These are phyloP conservation scores for Hydrochoerus hydrochaeris DNA, from an alignment of 2,113 vertebrate genomes.

Conservation along the genomic window DNA sequence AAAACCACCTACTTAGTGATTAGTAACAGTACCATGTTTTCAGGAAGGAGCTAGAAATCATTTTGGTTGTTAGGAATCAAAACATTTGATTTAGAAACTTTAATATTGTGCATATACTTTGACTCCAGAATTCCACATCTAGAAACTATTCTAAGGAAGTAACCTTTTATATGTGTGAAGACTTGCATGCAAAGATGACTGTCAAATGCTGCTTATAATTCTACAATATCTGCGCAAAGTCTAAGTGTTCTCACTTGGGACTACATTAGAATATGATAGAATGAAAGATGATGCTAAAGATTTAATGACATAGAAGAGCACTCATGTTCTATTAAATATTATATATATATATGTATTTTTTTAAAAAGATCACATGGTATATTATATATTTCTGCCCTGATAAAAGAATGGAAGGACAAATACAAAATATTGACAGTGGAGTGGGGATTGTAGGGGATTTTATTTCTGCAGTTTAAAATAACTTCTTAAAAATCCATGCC, in stretches of 20 bases:
- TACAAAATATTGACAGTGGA: background rate
- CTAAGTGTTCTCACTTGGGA: background rate
- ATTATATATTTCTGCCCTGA: background rate
- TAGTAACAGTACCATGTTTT: background rate
- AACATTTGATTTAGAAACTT: background rate
- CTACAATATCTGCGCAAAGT: background rate
- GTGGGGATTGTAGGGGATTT: background rate
- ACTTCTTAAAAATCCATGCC: background rate
- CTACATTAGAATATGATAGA: background rate
- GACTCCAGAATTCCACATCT: background rate
- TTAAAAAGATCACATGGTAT: background rate
- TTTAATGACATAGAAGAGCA: background rate
- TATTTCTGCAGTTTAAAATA: conserved; percentile 6
- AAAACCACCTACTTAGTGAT: background rate
- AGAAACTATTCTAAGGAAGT: background rate
- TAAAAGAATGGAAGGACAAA: background rate
- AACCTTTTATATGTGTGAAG: background rate
- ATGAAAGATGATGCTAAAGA: background rate
- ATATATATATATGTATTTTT: background rate
- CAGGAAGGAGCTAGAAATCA: background rate
- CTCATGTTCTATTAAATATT: background rate
- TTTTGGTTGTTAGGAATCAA: background rate
- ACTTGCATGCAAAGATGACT: background rate
- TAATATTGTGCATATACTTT: background rate
- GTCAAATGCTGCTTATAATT: background rate